Base-by-base conservation (phyloP, 2,888 invertebrate genomes). In the Subacronicta megacephala region DNA sequence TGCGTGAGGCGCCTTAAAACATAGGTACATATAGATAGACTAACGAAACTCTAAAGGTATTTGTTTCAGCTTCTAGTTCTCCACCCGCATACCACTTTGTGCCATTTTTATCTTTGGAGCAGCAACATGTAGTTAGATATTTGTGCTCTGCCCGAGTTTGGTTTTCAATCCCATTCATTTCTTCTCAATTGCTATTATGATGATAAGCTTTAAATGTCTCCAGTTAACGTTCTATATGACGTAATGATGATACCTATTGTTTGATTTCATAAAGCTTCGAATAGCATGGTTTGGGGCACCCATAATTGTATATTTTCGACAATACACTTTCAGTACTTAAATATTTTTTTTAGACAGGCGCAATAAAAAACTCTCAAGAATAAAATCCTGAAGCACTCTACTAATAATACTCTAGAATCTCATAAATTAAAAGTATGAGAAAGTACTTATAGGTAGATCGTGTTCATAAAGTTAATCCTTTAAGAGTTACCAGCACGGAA, bases 391-490 rank as follows among this genome's bases (percentile, higher is more conserved):
- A 31, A 31, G 31, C 6, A 31, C n/a, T 13, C 7, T n/a, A 54
- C 72, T 36, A 36, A 54, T n/a, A 71, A 65, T 61, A 57, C 20
- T 12, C 46, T 16, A 4, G 31, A 9, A 50, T 37, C 16, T 51
- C 7, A 55, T 60, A 36, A 59, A 59, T 54, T 54, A n/a, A n/a
- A n/a, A n/a, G 41, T 57, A 20, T 53, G 66, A 52, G 42, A 42
- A 16, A 16, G 18, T 42, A 31, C 42, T 18, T 12, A 29, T 29
- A 23, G 10, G 17, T 43, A 35, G 42, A 1, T 26, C 26, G 35
- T 47, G 44, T 58, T 56, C 49, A 61, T 64, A 59, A 61, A 46
- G 29, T 51, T 72, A 60, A 72, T 58, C 60, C 50, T 72, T 64
- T 56, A 61, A 42, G 62, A 53, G 66, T 62, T 67, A 41, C 55